A percentile compares a stretch with the other conserved stretches of the same genome.
Evolutionary conservation across 2,888 invertebrate species (phyloP).

Genomic region (Drosophila paracracens): DNA sequence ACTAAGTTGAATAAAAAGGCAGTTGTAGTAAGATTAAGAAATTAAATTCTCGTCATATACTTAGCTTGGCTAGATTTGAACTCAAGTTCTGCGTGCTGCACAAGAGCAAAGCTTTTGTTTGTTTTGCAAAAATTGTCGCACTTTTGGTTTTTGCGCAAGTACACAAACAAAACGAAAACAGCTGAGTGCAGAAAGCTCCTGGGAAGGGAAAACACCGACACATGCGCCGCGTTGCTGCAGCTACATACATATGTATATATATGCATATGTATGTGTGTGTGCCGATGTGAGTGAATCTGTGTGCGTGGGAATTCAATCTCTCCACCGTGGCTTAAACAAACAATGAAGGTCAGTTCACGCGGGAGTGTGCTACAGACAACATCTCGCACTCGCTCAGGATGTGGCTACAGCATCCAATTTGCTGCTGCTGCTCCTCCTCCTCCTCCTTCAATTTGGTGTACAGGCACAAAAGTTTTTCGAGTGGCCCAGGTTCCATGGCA

Average conservation of each 20-base stretch:
- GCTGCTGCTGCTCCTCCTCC: slow-evolving; percentile 14
- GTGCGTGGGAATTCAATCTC: slow-evolving; percentile 48
- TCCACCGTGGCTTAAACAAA: slow-evolving; percentile 52
- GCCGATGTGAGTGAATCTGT: slow-evolving; percentile 10
- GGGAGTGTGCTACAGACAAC: slow-evolving; percentile 60
- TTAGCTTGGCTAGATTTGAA: background rate
- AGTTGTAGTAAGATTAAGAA: background rate
- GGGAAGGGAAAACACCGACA: slow-evolving; percentile 50
- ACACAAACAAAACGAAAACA: slow-evolving; percentile 63
- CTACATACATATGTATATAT: slow-evolving; percentile 1
- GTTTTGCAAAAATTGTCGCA: slow-evolving; percentile 29
- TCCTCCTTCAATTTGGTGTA: slow-evolving; percentile 29
- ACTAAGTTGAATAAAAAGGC: background rate
- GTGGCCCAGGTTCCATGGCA: slow-evolving; percentile 51
- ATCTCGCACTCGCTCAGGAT: slow-evolving; percentile 51
- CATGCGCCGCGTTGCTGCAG: slow-evolving; percentile 50
- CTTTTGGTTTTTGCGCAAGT: slow-evolving; percentile 71
- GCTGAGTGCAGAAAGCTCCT: slow-evolving; percentile 51
- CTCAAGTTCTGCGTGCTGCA: background rate
- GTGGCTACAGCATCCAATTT: slow-evolving; percentile 24
- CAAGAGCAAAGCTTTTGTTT: slow-evolving; percentile 15
- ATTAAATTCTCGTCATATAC: background rate
- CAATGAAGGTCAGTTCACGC: slow-evolving; percentile 73
- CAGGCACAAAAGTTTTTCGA: slow-evolving; percentile 57
- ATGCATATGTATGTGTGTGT: slow-evolving; percentile 3